Evolutionary conservation across 2,888 invertebrate species (phyloP), one percentile per base, ranked within the genome.

Genomic region (Stegophylla sp.): DNA sequence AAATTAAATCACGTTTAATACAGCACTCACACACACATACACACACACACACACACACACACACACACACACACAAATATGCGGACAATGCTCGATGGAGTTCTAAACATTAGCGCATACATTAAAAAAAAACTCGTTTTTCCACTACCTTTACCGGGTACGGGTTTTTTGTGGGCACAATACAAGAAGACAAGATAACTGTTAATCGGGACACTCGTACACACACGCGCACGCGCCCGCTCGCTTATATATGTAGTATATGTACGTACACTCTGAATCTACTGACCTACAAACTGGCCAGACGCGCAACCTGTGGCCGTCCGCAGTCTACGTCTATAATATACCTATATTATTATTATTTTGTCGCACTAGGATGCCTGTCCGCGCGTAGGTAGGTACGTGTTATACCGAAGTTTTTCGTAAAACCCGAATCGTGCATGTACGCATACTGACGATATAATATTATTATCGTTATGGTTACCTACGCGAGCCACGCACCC

Each of bases 221-320:
- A 28, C 13, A 15, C 5, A 3, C 1, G n/a, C 23, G n/a, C 75
- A 41, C 56, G 7, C 67, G 15, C 43, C 20, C 12, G 20, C 12
- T 51, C 34, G 34, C 34, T 7, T 51, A n/a, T 51, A 20, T 20
- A 51, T 17, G 17, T 48, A 45, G n/a, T 7, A 7, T 9, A 45
- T 45, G 45, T 48, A n/a, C 1, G 7, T 20, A 56, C 59, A 45
- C 73, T 45, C 77, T 67, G 67, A 79, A 79, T 71, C 79, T 71
- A 79, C 79, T 79, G 79, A 79, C 79, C 79, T 71, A 79, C 79
- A 51, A 79, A 79, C 79, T 61, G 23, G 59, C 71, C 79, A 79
- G 79, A 79, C 79, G 51, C 71, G n/a, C n/a, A n/a, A 48, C 48
- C 48, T 5, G 28, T 45, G 51, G 74, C 74, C 34, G 74, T 63